A percentile compares a stretch with the other conserved stretches of the same genome.
phyloP scores from a whole-genome alignment of 2,113 vertebrate species.

The Scalopus aquaticus region DNA sequence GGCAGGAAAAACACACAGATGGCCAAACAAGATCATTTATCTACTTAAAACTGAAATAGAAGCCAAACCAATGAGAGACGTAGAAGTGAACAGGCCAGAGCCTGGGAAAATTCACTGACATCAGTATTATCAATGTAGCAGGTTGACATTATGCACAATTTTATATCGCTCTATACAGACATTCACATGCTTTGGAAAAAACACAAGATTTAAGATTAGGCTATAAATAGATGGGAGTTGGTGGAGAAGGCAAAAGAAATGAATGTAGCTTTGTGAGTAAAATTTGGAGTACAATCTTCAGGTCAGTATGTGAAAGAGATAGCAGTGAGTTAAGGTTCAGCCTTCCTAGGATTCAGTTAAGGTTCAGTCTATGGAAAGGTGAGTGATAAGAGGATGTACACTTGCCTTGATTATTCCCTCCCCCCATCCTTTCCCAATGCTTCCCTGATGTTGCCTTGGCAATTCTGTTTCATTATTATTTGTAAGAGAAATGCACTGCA shows the following conservation, averaged over 20 bases:
- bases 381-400: background rate
- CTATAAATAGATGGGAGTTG: background rate
- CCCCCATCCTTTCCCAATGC: background rate
- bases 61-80: background rate
- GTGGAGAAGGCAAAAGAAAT: background rate
- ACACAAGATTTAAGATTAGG: background rate
- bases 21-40: background rate
- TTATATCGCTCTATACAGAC: background rate
- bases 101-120: background rate
- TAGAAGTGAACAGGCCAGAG: background rate
- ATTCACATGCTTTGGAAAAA: background rate
- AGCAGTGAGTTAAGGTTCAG: background rate
- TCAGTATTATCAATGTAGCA: background rate
- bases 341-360: background rate
- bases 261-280: background rate
- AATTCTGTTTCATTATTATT: background rate
- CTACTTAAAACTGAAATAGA: conserved; percentile 16
- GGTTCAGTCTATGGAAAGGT: background rate
- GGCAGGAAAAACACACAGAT: conserved; percentile 48
- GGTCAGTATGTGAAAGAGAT: fast-evolving
- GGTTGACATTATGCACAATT: background rate
- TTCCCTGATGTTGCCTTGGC: background rate
- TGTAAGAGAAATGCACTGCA: background rate
- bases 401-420: background rate
- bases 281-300: background rate